Evolutionary conservation across 2,113 vertebrate species (phyloP).

Genomic region (Pseudonaja textilis): DNA sequence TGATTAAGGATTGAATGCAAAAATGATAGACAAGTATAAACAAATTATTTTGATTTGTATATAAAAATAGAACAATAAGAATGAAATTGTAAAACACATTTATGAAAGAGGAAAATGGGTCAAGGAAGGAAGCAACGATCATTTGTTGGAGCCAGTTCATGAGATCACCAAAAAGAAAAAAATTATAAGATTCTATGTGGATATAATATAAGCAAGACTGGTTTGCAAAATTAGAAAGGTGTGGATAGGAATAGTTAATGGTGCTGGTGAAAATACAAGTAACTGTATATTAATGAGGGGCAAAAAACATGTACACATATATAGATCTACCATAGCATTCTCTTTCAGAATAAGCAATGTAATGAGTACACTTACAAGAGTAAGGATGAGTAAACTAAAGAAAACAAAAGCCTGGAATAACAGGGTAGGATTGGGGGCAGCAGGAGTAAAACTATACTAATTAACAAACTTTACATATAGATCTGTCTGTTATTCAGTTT

Average conservation of each 20-base stretch:
- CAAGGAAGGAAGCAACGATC: background rate
- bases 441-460: background rate
- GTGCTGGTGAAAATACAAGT: background rate
- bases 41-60: background rate
- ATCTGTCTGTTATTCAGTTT: background rate
- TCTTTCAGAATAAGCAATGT: background rate
- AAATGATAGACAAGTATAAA: background rate
- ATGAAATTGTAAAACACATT: background rate
- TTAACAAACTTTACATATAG: background rate
- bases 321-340: background rate
- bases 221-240: background rate
- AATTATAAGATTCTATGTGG: background rate
- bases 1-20: background rate
- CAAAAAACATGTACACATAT: background rate
- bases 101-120: background rate
- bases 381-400: background rate
- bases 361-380: background rate
- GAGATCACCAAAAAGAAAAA: background rate
- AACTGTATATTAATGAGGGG: background rate
- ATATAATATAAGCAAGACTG: background rate
- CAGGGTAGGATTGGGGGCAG: background rate
- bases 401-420: background rate
- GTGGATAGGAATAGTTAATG: background rate
- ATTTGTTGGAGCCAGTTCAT: background rate
- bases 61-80: background rate